phyloP scores from a whole-genome alignment of 2,888 invertebrate genomes.

The Rhimphoctona megacephalus region DNA sequence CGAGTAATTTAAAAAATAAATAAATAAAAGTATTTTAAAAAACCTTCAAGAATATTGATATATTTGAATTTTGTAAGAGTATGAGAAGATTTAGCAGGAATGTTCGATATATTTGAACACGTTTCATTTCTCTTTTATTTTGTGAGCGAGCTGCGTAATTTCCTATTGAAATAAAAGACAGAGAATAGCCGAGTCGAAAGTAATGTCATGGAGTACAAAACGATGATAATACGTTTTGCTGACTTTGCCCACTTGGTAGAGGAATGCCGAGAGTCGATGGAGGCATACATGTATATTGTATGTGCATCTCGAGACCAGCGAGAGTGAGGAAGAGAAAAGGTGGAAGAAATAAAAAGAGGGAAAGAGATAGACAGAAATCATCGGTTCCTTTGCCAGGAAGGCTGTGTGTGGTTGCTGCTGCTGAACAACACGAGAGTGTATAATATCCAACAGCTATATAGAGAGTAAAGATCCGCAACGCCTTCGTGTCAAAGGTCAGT shows the following conservation, averaged over 20 bases:
- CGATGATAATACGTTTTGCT: constrained; percentile 68
- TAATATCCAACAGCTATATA: constrained; percentile 43
- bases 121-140: constrained; percentile 8
- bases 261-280: constrained; percentile 61
- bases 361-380: constrained; percentile 11
- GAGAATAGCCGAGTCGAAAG: constrained; percentile 58
- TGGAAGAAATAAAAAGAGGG: not conserved
- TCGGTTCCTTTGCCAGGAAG: constrained; percentile 58
- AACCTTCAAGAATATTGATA: no score
- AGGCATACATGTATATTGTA: constrained; percentile 40
- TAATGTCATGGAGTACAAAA: constrained; percentile 53
- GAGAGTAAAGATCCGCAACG: constrained; percentile 62
- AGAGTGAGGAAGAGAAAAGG: not conserved
- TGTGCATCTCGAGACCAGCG: constrained; percentile 35
- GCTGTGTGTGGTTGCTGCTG: constrained; percentile 45
- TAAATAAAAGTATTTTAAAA: not conserved
- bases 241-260: constrained; percentile 52
- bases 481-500: constrained; percentile 71
- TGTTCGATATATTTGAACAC: not conserved
- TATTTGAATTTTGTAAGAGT: not conserved
- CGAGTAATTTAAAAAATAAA: not conserved
- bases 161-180: constrained; percentile 62
- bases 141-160: constrained; percentile 36
- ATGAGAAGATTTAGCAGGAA: not conserved
- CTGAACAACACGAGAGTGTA: constrained; percentile 36